Base-by-base conservation (phyloP, 2,888 invertebrate species). In the Clanis bilineata region DNA sequence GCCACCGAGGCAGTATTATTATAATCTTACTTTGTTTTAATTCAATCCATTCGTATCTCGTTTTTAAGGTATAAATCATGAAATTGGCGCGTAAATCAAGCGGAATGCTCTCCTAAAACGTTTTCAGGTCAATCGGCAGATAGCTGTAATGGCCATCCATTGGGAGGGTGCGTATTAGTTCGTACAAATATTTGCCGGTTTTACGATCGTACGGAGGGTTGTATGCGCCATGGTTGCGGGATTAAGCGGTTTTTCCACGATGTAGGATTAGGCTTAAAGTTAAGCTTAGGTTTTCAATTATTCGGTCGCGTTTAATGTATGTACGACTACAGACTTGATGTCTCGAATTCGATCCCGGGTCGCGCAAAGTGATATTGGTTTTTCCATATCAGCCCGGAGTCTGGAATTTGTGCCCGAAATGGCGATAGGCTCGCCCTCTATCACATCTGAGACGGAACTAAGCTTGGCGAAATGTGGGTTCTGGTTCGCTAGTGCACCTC, bases 51-150 rank as follows among this genome's bases (percentile, higher is more conserved):
- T n/a, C n/a, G n/a, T n/a, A n/a, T 25, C 25, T n/a, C 15, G 25
- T 47, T 51, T 51, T 32, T 18, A 32, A 12, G 23, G 18, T 2
- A 51, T 51, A 18, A 51, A 32, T 51, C 51, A 51, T 32, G 44
- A 23, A 23, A 23, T 41, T 41, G 5, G 7, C 28, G 12, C 15
- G 28, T 51, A 51, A 32, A 51, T 51, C 28, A 51, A 51, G 32
- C 51, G 28, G 32, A 32, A 51, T 28, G 51, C 9, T 32, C 5
- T 10, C 32, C 51, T 28, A 51, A 32, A 28, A 44, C 18, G 28
- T 18, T 51, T 51, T 32, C 51, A 51, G 51, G 18, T 32, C 51
- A 28, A 51, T 51, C 28, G 32, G 51, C 51, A 45, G 45, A 45
- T 18, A 28, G 28, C 51, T 7, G 51, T 51, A 51, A 51, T 51